These are phyloP conservation scores for Oncorhynchus clarkii DNA, from an alignment of 2,113 vertebrate species.

Conservation along the genomic window DNA sequence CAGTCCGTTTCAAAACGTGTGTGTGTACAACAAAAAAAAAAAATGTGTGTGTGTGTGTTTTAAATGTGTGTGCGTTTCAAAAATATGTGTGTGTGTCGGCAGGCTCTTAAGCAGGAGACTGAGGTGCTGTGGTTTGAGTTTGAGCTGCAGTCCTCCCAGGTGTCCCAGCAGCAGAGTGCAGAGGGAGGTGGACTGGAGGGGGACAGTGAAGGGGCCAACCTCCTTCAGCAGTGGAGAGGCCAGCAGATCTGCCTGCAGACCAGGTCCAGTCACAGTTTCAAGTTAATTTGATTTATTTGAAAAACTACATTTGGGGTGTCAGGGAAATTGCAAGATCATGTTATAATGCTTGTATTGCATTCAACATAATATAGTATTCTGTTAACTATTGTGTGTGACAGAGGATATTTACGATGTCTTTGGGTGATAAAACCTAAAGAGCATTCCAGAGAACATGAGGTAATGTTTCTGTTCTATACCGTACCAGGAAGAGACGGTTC, in stretches of 20 bases:
- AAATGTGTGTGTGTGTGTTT: background rate
- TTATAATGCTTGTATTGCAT: too few species aligned
- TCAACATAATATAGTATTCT: too few species aligned
- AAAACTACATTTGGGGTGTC: too few species aligned
- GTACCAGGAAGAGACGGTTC: too few species aligned
- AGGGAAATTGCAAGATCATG: too few species aligned
- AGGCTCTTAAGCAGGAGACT: constrained; percentile 67
- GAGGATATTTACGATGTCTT: too few species aligned
- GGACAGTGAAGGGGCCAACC: constrained; percentile 49
- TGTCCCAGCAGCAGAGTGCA: constrained; percentile 46
- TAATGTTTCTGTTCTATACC: too few species aligned
- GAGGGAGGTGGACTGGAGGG: constrained; percentile 30
- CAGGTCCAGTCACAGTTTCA: constrained; percentile 63
- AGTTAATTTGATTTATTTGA: background rate
- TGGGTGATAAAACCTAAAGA: too few species aligned
- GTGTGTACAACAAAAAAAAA: background rate
- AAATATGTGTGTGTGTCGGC: background rate
- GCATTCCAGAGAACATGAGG: too few species aligned
- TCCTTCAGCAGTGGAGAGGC: constrained; percentile 62
- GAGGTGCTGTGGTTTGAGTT: constrained; percentile 67
- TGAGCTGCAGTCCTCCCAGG: constrained; percentile 56
- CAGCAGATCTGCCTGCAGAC: constrained; percentile 64
- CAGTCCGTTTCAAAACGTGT: background rate
- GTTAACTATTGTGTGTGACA: too few species aligned
- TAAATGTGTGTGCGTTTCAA: background rate